A percentile compares a stretch with the other conserved stretches of the same genome.
Evolutionary conservation across 2,888 invertebrate genomes (phyloP).

Genomic region (Drosophila algonquin): DNA sequence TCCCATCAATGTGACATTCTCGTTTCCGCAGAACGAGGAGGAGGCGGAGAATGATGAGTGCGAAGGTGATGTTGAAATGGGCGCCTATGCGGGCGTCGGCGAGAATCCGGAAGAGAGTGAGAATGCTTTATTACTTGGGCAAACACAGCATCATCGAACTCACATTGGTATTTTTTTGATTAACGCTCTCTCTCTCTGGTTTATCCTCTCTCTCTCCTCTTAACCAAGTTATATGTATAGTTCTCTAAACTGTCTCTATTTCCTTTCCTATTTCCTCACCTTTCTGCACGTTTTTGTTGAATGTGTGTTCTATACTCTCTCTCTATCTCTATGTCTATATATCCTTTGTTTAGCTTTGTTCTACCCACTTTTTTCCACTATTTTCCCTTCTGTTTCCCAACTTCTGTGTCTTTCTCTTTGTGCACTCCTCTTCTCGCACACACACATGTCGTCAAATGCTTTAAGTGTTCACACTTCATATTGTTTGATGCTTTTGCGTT

Average conservation of each 20-base stretch:
- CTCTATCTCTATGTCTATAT: conserved; percentile 8
- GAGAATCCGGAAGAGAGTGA: conserved; percentile 84
- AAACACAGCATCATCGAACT: conserved; percentile 84
- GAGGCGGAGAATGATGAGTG: conserved; percentile 84
- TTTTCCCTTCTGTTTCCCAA: background rate
- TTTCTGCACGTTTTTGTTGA: conserved; percentile 53
- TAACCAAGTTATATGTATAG: conserved; percentile 60
- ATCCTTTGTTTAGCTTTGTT: conserved; percentile 13
- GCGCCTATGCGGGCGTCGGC: conserved; percentile 80
- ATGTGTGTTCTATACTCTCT: conserved; percentile 22
- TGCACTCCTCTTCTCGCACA: conserved; percentile 1
- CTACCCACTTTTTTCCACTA: background rate
- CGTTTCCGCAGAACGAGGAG: conserved; percentile 92
- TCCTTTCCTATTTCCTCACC: background rate
- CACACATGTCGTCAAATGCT: conserved; percentile 52
- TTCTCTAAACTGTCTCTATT: conserved; percentile 28
- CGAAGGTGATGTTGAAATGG: conserved; percentile 82
- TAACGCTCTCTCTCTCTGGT: conserved; percentile 75
- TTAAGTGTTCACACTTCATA: conserved; percentile 73
- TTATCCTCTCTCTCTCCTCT: conserved; percentile 54
- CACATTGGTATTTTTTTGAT: conserved; percentile 84
- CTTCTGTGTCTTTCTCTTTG: background rate
- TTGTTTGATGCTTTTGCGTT: conserved; percentile 67
- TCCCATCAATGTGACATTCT: conserved; percentile 94
- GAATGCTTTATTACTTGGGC: conserved; percentile 84